phyloP scores from a whole-genome alignment of 2,113 vertebrate species.

The Leiothrix lutea region DNA sequence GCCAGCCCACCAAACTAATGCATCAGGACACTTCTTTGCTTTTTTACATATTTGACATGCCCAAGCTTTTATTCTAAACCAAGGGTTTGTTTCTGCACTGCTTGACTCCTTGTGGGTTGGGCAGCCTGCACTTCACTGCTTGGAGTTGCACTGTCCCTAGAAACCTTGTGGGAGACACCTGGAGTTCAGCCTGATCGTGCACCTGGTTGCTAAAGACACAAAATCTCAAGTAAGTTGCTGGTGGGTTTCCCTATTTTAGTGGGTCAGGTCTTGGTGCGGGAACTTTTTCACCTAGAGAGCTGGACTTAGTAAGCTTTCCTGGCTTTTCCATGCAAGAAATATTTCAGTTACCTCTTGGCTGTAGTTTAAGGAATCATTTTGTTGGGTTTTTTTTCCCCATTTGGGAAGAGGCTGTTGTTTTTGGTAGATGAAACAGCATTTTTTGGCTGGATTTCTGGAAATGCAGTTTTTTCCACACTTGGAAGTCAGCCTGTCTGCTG shows the following conservation, averaged over 20 bases:
- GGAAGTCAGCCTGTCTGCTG: conserved; percentile 17
- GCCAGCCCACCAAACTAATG: neutral
- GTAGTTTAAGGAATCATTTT: neutral
- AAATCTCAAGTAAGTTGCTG: neutral
- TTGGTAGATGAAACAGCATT: neutral
- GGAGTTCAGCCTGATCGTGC: neutral
- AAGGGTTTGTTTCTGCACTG: neutral
- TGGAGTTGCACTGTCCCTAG: neutral
- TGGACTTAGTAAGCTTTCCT: neutral
- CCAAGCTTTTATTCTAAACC: neutral
- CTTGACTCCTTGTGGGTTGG: neutral
- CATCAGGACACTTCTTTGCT: neutral
- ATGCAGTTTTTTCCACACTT: neutral
- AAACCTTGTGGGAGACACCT: neutral
- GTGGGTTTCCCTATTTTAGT: neutral
- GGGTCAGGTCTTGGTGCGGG: neutral
- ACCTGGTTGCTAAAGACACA: neutral
- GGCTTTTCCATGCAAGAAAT: neutral
- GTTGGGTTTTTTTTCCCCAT: neutral
- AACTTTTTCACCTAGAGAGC: neutral
- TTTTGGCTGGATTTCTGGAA: conserved; percentile 26
- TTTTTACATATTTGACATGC: neutral
- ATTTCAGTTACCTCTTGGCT: neutral
- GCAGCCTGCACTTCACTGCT: neutral
- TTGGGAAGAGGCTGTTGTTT: neutral